Evolutionary conservation across 2,888 invertebrate genomes (phyloP), one percentile per base, ranked within the genome.

Genomic region (Shargacucullia verbasci): DNA sequence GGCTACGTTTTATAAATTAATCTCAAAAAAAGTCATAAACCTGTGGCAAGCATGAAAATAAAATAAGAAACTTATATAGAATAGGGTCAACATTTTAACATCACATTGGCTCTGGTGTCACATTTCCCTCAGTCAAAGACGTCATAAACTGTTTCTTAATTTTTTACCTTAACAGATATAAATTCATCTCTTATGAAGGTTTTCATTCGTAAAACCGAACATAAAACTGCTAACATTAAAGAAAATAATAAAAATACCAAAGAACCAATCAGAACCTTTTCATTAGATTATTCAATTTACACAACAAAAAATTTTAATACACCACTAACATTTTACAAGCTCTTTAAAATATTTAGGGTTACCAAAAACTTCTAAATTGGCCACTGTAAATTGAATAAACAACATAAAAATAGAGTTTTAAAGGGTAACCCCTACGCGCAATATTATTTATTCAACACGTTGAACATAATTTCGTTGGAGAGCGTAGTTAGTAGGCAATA

Each of bases 401-500:
- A 56, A 33, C 45, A 64, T 67, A 64, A 70, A 74, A 70, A 57
- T 25, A 20, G 8, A 53, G n/a, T 59, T 50, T n/a, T 15, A 40
- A 57, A 59, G 35, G 43, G 61, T 35, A 20, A 20, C 20, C 20
- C 4, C 44, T 66, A 53, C 12, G 67, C 59, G 48, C 10, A 31
- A 41, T 60, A 59, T 62, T 73, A 68, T 62, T 61, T 50, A 59
- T 61, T 71, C 46, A 63, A 61, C 55, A 59, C 20, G 48, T 64
- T 35, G 38, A 49, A 43, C 20, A 63, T 74, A 47, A 71, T 53
- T 61, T 44, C 43, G 45, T 39, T 61, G 20, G 53, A 61, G 58
- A 61, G 41, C 41, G 49, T 61, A 56, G 61, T 69, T 72, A 62
- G 59, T 47, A 40, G 57, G 45, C 15, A 49, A 75, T 79, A 73